Conservation (phyloP, 2,113 vertebrate genomes). For the Benitochromis conjunctus region DNA sequence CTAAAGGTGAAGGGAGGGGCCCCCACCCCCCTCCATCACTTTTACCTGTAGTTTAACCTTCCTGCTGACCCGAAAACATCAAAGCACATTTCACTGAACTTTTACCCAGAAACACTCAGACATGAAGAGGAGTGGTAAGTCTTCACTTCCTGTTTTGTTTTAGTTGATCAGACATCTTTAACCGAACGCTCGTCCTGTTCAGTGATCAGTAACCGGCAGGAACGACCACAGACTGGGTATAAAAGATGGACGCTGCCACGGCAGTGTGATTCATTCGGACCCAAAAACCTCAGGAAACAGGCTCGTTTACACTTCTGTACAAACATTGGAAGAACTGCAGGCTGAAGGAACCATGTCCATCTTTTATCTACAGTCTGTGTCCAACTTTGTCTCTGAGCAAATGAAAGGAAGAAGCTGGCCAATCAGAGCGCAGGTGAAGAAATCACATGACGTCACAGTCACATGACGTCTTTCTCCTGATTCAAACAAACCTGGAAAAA, state of each 20-base stretch:
- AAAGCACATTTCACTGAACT: not conserved
- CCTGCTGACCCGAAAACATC: not conserved
- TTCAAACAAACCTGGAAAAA: not conserved
- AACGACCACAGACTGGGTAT: not conserved
- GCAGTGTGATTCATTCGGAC: not conserved
- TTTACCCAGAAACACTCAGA: not conserved
- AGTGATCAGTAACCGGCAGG: not conserved
- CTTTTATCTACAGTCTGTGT: not conserved
- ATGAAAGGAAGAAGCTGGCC: not conserved
- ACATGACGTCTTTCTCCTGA: not conserved
- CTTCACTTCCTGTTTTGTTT: not conserved
- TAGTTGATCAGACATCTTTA: not conserved
- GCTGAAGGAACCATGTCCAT: not conserved
- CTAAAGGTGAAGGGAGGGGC: not conserved
- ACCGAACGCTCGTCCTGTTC: not conserved
- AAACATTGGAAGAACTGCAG: not conserved
- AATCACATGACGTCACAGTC: not conserved
- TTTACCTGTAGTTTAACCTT: not conserved
- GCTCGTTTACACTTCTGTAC: not conserved
- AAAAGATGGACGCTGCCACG: not conserved
- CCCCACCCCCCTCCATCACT: not conserved
- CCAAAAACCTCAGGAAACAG: not conserved
- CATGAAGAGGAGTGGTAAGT: not conserved
- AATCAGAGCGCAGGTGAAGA: not conserved
- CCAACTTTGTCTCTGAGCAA: not conserved